Conservation (phyloP, 2,888 invertebrate species). For the Scaptomyza caliginosa region DNA sequence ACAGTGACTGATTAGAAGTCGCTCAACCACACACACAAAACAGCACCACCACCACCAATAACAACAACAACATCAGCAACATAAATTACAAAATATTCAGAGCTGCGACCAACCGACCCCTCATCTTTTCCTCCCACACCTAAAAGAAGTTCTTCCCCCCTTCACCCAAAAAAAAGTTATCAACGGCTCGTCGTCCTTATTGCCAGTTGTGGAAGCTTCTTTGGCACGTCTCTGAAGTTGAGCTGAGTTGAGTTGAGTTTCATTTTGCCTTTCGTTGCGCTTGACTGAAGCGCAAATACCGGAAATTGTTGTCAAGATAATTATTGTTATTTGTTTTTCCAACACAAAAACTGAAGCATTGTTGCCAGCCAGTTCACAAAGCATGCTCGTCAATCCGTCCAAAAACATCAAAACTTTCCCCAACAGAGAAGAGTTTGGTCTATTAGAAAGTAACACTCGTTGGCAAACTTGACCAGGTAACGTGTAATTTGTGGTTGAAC, state of each 20-base stretch:
- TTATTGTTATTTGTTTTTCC: constrained; percentile 83
- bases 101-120: constrained; percentile 35
- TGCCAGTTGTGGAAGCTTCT: constrained; percentile 35
- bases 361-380: constrained; percentile 15
- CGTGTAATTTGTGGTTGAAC: constrained; percentile 63
- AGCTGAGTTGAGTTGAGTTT: constrained; percentile 67
- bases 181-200: constrained; percentile 31
- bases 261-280: constrained; percentile 76
- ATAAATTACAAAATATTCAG: constrained; percentile 66
- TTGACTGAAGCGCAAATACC: constrained; percentile 83
- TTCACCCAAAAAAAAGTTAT: constrained; percentile 8
- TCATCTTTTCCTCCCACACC: constrained; percentile 25
- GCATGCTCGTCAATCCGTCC: constrained; percentile 70
- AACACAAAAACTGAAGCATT: constrained; percentile 8
- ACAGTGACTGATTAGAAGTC: constrained; percentile 44
- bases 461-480: constrained; percentile 42
- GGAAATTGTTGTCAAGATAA: constrained; percentile 84
- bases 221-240: constrained; percentile 60
- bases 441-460: constrained; percentile 14
- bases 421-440: neutral
- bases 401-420: constrained; percentile 63
- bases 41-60: constrained; percentile 20
- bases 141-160: constrained; percentile 19
- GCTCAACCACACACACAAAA: constrained; percentile 37
- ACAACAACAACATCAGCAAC: constrained; percentile 29